Base-by-base conservation (phyloP, 1,140 invertebrate species). In the Steinernema khuongi region DNA sequence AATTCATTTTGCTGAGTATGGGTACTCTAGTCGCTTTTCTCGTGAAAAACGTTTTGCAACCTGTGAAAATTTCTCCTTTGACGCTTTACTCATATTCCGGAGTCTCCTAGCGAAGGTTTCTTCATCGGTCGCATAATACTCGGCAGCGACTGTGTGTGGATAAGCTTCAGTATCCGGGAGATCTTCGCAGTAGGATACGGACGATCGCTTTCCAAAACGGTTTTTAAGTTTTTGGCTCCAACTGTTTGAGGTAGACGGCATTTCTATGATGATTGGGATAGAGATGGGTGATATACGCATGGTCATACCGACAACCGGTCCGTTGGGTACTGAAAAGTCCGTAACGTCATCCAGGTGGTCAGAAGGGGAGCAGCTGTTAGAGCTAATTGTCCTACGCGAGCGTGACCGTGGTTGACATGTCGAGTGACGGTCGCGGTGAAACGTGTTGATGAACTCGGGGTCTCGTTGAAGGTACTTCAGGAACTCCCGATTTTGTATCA, bases 401-500 rank as follows among this genome's bases (percentile, higher is more conserved):
- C 50, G 19, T 7, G 4, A 7, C 26, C 50, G 14, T 22, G 50
- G 50, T 26, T 60, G 11, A 22, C 2, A 60, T 7, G n/a, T n/a
- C n/a, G 50, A 7, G 11, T 22, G 11, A 4, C 19, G 50, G 50
- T 60, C 50, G 50, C 50, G 50, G 50, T 60, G 50, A 22, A 60
- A 60, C 7, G 50, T 60, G 50, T 22, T 60, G 22, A 60, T 60
- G 22, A 60, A 60, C 22, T 60, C 50, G 22, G 50, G 50, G 22
- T 60, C 50, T 2, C 50, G 50, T 60, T 60, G 50, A 26, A 80
- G 78, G 36, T 80, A 80, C 22, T 73, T 33, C 41, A 80, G 66
- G 67, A 80, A 80, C 68, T 80, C 79, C 44, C 77, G 73, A 60
- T 80, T 80, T 72, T 80, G 79, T 11, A 80, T 70, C 71, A 80